Evolutionary conservation across 2,888 invertebrate species (phyloP), one percentile per base, ranked within the genome.

Genomic region (Theretra japonica): DNA sequence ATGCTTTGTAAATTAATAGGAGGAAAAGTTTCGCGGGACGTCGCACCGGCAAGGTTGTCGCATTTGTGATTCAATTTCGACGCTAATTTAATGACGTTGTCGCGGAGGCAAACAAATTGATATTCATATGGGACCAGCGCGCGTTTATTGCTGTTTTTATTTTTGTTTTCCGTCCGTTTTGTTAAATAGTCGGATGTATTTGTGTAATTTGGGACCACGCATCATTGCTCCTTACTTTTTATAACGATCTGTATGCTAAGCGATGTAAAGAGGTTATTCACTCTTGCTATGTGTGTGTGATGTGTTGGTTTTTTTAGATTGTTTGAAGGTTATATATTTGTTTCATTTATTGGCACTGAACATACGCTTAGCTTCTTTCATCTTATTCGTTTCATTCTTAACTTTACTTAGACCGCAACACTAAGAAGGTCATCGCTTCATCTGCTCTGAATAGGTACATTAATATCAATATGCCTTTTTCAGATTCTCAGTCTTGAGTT

Each of bases 31-130:
- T 91, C 86, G 90, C 90, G 90, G 91, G 89, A 91, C 90, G 89
- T 88, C 88, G 89, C 89, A 89, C 89, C 88, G 90, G 92, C 89
- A 91, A 93, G 92, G 92, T 92, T 92, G 93, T 93, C 91, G 91
- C 93, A 93, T 93, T 93, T 93, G 92, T 93, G 94, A 94, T 94
- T 94, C 94, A 94, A 94, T 94, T 94, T 93, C 91, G 90, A 90
- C 93, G 94, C 93, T 94, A 94, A 94, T 94, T 94, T 93, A 91
- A 94, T 94, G 93, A 94, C 90, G 91, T 88, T 91, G 90, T 90
- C 86, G 90, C 78, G 86, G 85, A 90, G 86, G 90, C 88, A 93
- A 93, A 92, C 93, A 94, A 92, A 94, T 94, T 94, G 94, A 93
- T 93, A 94, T 94, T 93, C 94, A 94, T 93, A 93, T 94, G 94